Evolutionary conservation across 2,113 vertebrate genomes (phyloP).

Genomic region (Aleadryas rufinucha): DNA sequence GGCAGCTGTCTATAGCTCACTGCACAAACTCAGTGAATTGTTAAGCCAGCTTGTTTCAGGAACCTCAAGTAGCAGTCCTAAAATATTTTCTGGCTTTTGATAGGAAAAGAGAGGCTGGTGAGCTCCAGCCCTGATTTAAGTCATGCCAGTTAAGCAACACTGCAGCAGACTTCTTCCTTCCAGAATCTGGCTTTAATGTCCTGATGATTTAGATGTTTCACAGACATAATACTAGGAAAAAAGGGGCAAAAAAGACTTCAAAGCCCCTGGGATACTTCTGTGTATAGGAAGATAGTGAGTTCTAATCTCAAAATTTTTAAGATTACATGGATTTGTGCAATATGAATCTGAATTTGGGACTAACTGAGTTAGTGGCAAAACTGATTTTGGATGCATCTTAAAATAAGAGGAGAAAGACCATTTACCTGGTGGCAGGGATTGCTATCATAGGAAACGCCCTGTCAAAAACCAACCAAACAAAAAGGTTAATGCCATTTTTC

Average conservation of each 20-base stretch:
- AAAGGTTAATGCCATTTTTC: not conserved
- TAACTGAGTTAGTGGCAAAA: not conserved
- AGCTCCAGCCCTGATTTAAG: not conserved
- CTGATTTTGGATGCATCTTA: not conserved
- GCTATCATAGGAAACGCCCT: constrained; percentile 51
- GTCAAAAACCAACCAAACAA: not conserved
- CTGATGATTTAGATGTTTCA: not conserved
- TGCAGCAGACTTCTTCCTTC: not conserved
- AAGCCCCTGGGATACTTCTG: not conserved
- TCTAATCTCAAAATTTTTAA: not conserved
- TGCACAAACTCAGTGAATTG: not conserved
- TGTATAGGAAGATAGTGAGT: not conserved
- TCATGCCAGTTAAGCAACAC: not conserved
- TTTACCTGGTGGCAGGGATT: constrained; percentile 63
- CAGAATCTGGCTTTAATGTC: not conserved
- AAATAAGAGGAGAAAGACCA: not conserved
- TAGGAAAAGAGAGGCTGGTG: not conserved
- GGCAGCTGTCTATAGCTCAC: not conserved
- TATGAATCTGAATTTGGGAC: not conserved
- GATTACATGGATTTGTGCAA: not conserved
- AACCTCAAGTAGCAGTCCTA: not conserved
- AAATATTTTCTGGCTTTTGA: not conserved
- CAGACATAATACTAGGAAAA: not conserved
- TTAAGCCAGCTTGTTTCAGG: not conserved
- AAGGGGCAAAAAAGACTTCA: not conserved